Evolutionary conservation across 2,888 invertebrate species (phyloP).

Genomic region (Halocaridina rubra): DNA sequence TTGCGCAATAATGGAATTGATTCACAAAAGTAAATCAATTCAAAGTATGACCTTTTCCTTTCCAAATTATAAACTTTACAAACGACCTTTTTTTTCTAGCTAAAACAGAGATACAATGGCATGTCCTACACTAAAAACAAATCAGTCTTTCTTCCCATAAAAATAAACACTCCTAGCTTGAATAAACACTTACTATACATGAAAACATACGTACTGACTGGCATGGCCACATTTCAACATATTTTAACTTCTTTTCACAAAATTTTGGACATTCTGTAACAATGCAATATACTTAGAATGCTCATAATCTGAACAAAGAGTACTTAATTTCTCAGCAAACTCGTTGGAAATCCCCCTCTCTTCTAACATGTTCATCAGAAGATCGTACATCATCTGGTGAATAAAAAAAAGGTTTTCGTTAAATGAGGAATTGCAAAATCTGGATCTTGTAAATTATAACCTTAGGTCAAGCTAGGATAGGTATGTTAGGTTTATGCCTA

Average conservation of each 20-base stretch:
- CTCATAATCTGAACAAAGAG: slow-evolving; percentile 92
- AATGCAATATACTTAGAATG: slow-evolving; percentile 91
- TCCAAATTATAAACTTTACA: not conserved
- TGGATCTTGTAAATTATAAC: no score
- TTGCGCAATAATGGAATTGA: no score
- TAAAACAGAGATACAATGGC: not conserved
- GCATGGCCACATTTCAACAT: not conserved
- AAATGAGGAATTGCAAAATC: no score
- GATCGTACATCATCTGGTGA: slow-evolving; percentile 94
- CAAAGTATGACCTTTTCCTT: no score
- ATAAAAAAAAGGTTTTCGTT: no score
- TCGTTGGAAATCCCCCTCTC: slow-evolving; percentile 95
- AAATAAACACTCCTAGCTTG: not conserved
- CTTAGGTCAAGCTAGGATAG: no score
- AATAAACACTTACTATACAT: not conserved
- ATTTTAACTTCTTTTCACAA: slow-evolving; percentile 72
- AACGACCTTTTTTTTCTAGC: not conserved
- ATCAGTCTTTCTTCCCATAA: not conserved
- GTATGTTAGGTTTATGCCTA: no score
- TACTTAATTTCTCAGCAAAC: slow-evolving; percentile 88
- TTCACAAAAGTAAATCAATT: no score
- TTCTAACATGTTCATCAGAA: slow-evolving; percentile 93
- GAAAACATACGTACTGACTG: not conserved
- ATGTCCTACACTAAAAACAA: not conserved
- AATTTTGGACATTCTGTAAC: slow-evolving; percentile 86